Conservation (phyloP, 2,797 vertebrate genomes). For the Mycteria americana region DNA sequence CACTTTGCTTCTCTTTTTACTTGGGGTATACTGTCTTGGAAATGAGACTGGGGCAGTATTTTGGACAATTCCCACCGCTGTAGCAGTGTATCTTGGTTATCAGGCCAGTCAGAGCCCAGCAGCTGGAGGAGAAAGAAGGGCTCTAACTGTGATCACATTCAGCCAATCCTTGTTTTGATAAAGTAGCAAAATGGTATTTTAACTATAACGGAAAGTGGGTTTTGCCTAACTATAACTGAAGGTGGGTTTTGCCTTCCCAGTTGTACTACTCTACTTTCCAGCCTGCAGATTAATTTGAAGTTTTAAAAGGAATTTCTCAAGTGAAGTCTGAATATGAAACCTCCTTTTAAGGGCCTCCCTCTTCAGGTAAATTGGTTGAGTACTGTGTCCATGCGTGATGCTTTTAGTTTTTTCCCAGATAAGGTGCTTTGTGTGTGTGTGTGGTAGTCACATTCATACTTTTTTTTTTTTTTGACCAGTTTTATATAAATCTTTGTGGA, state of each 20-base stretch:
- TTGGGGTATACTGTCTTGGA: not conserved
- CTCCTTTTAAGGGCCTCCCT: not conserved
- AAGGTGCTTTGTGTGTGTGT: not conserved
- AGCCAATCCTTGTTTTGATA: not conserved
- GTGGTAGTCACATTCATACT: not conserved
- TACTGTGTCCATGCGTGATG: not conserved
- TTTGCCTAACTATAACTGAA: not conserved
- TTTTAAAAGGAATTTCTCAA: not conserved
- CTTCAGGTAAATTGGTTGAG: not conserved
- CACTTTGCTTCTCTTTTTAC: not conserved
- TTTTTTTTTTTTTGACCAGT: not conserved
- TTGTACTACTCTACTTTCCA: not conserved
- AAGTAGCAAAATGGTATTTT: not conserved
- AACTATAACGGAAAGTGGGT: not conserved
- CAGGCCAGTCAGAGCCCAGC: not conserved
- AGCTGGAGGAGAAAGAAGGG: not conserved
- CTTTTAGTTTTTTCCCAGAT: not conserved
- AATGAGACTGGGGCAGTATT: not conserved
- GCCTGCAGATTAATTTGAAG: not conserved
- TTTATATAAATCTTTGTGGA: not conserved
- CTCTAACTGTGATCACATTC: not conserved
- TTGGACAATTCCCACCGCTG: not conserved
- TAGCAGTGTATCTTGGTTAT: not conserved
- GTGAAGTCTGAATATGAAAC: not conserved
- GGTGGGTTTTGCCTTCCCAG: not conserved